Conservation (phyloP, 2,888 invertebrate species). For the Congeria kusceri region DNA sequence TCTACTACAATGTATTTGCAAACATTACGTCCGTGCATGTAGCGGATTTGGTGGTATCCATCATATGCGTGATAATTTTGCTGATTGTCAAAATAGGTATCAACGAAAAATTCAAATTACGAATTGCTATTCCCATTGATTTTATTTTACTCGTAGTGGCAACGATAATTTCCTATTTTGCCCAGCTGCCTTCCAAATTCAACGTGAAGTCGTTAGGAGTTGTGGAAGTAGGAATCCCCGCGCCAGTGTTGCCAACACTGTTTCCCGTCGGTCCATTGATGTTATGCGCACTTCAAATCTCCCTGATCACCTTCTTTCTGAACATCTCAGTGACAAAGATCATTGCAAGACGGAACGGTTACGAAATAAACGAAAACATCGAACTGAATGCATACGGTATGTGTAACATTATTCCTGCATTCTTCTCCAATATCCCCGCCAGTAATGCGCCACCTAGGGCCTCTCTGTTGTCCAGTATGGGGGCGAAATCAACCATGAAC, state of each 20-base stretch:
- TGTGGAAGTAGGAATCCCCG: constrained; percentile 76
- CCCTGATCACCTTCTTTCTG: constrained; percentile 69
- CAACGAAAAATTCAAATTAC: constrained; percentile 74
- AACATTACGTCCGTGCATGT: constrained; percentile 88
- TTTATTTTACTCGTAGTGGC: constrained; percentile 75
- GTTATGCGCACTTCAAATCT: constrained; percentile 67
- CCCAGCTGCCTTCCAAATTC: constrained; percentile 59
- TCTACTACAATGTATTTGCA: constrained; percentile 87
- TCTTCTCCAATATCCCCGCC: constrained; percentile 84
- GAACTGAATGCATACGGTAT: constrained; percentile 84
- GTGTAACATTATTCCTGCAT: constrained; percentile 80
- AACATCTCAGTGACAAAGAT: constrained; percentile 80
- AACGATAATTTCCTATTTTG: constrained; percentile 75
- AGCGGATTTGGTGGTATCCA: constrained; percentile 89
- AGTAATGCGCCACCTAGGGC: constrained; percentile 81
- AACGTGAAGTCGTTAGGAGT: constrained; percentile 66
- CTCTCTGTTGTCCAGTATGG: constrained; percentile 75
- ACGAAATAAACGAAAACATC: constrained; percentile 81
- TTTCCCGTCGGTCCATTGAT: constrained; percentile 44
- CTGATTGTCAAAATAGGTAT: constrained; percentile 86
- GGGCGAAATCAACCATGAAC: constrained; percentile 73
- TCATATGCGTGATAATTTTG: constrained; percentile 88
- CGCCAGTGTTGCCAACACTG: constrained; percentile 70
- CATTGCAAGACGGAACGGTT: constrained; percentile 80
- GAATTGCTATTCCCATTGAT: constrained; percentile 81